Base-by-base conservation (phyloP, 2,113 vertebrate genomes). In the Rattus rattus region DNA sequence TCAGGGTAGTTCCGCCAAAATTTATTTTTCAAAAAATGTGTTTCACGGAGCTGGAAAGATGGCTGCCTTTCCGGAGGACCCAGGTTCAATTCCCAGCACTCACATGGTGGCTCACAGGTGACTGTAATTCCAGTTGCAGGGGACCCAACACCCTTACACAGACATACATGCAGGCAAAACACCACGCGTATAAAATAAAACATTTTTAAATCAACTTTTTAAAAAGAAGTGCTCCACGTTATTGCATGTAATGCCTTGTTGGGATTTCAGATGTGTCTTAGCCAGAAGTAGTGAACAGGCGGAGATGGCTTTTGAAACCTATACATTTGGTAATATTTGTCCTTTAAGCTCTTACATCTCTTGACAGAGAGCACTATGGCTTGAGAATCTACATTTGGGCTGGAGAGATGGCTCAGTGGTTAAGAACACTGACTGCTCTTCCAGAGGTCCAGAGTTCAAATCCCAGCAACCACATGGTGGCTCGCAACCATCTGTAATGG, bases 281-380 rank as follows among this genome's bases (percentile, higher is more conserved):
- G 7, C 61, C 61, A 63, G 61, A 63, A 63, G 9, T 63, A 19
- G 97, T 97, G 95, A 97, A 94, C 96, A 95, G 96, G 97, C 92
- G 77, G 91, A 73, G 98, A 94, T 96, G 97, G 97, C 61, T 63
- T 24, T 26, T 24, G 98, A 98, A 97, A 98, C 98, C 98, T 98
- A 94, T 97, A 97, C 98, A 97, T 98, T 98, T 98, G 98, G 97
- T 97, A 97, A 97, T 94, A 95, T 98, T 98, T 98, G 98, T 98
- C 98, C 98, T 98, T 98, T 94, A 47, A 95, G 93, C 98, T 98
- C 98, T 98, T 97, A 88, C 98, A 97, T 97, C 98, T 98, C 97
- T 98, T 97, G 97, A 95, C 97, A 96, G 24, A 8, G 61, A 24
- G 6, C 22, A 63, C 61, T 63, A 20, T 91, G 97, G 98, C 98